Percentiles rank a stretch among this genome's conserved stretches.
These are phyloP conservation scores for Muntiacus reevesi DNA, from an alignment of 2,113 vertebrate genomes.

Conservation along the genomic window DNA sequence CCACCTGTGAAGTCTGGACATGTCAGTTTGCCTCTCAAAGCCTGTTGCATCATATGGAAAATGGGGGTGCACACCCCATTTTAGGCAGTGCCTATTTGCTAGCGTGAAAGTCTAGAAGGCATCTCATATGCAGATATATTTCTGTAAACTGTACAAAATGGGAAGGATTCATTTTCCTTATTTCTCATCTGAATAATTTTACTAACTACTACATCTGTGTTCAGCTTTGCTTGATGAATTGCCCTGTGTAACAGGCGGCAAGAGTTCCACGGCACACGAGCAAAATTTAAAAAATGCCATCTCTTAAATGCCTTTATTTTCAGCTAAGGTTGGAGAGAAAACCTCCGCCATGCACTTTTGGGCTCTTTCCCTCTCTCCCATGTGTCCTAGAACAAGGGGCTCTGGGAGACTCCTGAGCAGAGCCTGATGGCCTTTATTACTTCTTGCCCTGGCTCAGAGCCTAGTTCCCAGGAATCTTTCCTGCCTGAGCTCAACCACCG, in stretches of 20 bases:
- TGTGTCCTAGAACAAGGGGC: fast-evolving
- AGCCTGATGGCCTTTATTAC: neutral
- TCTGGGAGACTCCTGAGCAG: fast-evolving
- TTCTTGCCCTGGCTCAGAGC: neutral
- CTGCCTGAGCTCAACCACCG: neutral
- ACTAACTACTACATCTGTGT: fast-evolving
- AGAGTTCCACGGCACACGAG: fast-evolving
- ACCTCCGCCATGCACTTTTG: fast-evolving
- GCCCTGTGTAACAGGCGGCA: neutral
- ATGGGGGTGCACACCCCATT: fast-evolving
- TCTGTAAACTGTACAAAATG: neutral
- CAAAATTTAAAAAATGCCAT: fast-evolving
- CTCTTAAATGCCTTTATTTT: neutral
- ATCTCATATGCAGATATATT: fast-evolving
- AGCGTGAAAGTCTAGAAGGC: neutral
- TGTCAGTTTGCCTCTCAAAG: fast-evolving
- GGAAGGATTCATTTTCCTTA: neutral
- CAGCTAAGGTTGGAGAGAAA: neutral
- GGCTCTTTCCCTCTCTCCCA: neutral
- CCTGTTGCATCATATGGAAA: fast-evolving
- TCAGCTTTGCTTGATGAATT: neutral
- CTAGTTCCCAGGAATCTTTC: fast-evolving
- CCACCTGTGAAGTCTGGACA: fast-evolving
- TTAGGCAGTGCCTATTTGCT: neutral
- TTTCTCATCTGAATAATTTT: fast-evolving